Evolutionary conservation across 30 jellyfish, hydroid and myxozoan genomes (phyloP).

Genomic region (Cassiopea xamachana): DNA sequence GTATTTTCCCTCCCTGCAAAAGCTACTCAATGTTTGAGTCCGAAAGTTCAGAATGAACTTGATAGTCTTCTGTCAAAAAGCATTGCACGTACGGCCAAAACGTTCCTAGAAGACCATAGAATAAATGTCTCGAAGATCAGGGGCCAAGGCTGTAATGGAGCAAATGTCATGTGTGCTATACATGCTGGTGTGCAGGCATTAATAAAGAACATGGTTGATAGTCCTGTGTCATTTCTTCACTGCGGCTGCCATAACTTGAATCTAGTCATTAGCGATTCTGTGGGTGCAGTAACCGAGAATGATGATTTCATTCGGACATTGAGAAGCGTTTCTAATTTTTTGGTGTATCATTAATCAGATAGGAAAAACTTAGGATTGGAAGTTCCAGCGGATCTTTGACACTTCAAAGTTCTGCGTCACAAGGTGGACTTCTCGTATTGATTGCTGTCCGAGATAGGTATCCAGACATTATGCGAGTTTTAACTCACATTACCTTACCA

Average conservation of each 20-base stretch:
- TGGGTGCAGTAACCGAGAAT: constrained; percentile 49
- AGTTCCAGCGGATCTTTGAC: constrained; percentile 31
- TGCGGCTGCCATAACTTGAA: constrained; percentile 32
- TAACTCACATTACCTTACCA: constrained; percentile 41
- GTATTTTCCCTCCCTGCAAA: constrained; percentile 28
- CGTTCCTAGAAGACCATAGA: constrained; percentile 48
- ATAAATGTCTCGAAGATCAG: constrained; percentile 24
- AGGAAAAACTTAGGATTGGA: constrained; percentile 37
- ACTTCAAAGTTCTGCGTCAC: constrained; percentile 39
- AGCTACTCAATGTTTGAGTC: constrained; percentile 44
- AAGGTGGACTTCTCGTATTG: constrained; percentile 45
- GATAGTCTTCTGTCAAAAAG: constrained; percentile 40
- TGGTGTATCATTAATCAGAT: constrained; percentile 31
- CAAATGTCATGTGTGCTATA: constrained; percentile 40
- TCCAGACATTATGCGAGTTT: constrained; percentile 49
- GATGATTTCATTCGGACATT: constrained; percentile 44
- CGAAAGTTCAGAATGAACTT: constrained; percentile 53
- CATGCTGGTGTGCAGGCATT: constrained; percentile 52
- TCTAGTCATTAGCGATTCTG: constrained; percentile 9
- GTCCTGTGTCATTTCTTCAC: constrained; percentile 41
- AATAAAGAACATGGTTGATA: constrained; percentile 36
- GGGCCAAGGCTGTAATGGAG: constrained; percentile 57
- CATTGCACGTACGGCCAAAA: constrained; percentile 46
- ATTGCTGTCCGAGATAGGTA: constrained; percentile 66
- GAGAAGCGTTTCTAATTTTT: constrained; percentile 18